A percentile compares a stretch with the other conserved stretches of the same genome.
Evolutionary conservation across 2,888 invertebrate species (phyloP).

Genomic region (Mellilla xanthometata): DNA sequence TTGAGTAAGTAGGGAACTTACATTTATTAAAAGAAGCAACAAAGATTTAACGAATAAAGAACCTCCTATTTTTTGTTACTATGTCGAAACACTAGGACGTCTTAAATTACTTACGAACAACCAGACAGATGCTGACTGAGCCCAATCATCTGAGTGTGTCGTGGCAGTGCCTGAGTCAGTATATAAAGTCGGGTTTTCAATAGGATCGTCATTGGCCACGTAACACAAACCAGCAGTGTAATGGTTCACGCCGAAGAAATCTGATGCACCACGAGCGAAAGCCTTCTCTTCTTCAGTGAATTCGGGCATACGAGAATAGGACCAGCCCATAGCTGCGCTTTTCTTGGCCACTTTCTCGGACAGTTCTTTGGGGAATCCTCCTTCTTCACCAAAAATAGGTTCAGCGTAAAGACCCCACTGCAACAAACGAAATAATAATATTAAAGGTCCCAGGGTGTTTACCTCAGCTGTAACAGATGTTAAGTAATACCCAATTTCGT

Average conservation of each 20-base stretch:
- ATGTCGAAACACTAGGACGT: no score
- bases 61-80: no score
- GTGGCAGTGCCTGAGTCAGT: constrained; percentile 45
- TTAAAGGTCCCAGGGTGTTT: no score
- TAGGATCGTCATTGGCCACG: constrained; percentile 27
- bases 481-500: no score
- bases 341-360: constrained; percentile 64
- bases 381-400: constrained; percentile 72
- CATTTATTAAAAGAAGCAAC: no score
- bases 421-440: no score
- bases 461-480: no score
- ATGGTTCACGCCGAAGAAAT: constrained; percentile 84
- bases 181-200: constrained; percentile 26
- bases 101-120: constrained; percentile 45
- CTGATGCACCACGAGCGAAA: constrained; percentile 51
- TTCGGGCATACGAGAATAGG: constrained; percentile 64
- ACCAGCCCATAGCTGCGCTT: constrained; percentile 64
- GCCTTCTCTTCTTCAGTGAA: constrained; percentile 63
- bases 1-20: no score
- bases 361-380: constrained; percentile 79
- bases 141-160: constrained; percentile 45
- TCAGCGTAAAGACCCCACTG: constrained; percentile 72
- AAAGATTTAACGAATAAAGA: no score
- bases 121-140: constrained; percentile 48
- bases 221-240: constrained; percentile 76